phyloP scores from a whole-genome alignment of 2,888 invertebrate species.

The Cryptus viduatorius region DNA sequence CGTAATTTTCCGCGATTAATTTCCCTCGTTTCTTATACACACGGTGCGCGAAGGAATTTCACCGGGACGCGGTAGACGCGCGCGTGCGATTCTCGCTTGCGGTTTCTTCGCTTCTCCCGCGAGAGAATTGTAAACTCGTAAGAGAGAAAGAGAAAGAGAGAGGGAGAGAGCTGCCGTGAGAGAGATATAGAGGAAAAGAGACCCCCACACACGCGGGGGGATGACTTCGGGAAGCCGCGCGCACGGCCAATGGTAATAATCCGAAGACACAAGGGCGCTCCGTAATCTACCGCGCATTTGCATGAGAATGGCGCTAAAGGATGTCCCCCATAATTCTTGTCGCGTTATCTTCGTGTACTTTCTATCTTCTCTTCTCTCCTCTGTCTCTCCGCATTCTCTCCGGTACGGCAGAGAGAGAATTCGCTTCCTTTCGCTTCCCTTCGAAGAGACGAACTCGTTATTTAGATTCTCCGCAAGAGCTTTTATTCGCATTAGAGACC shows the following conservation, averaged over 20 bases:
- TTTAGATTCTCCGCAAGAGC: slow-evolving; percentile 68
- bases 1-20: slow-evolving; percentile 71
- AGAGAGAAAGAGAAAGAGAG: slow-evolving; percentile 41
- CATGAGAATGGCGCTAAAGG: slow-evolving; percentile 82
- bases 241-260: slow-evolving; percentile 79
- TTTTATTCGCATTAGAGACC: slow-evolving; percentile 12
- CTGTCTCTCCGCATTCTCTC: slow-evolving; percentile 35
- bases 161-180: background rate
- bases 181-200: too few species aligned
- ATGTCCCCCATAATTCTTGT: slow-evolving; percentile 81
- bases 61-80: slow-evolving; percentile 50
- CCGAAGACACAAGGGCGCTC: slow-evolving; percentile 78
- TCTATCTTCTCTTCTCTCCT: slow-evolving; percentile 56
- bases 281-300: slow-evolving; percentile 81
- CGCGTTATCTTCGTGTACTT: slow-evolving; percentile 76
- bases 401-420: background rate
- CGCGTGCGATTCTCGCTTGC: slow-evolving; percentile 50
- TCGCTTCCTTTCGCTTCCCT: slow-evolving; percentile 21
- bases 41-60: slow-evolving; percentile 67
- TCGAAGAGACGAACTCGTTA: slow-evolving; percentile 72
- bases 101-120: slow-evolving; percentile 52
- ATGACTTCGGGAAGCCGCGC: slow-evolving; percentile 71
- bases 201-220: too few species aligned
- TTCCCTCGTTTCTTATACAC: slow-evolving; percentile 68
- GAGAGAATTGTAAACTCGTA: slow-evolving; percentile 37